Base-by-base conservation (phyloP, 1,140 invertebrate genomes). In the Psix sp. region DNA sequence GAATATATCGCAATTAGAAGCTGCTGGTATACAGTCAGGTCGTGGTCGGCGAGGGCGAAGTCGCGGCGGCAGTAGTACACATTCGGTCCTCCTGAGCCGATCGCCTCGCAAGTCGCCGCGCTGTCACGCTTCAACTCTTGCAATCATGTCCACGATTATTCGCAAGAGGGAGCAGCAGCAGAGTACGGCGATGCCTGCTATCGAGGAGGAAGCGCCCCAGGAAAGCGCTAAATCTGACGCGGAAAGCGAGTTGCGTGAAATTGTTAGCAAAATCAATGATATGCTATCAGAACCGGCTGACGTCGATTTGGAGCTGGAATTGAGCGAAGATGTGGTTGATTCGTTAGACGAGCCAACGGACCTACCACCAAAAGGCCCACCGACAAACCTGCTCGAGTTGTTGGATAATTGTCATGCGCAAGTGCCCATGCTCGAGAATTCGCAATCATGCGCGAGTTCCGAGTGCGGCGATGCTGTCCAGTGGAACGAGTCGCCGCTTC, bases 121-220 rank as follows among this genome's bases (percentile, higher is more conserved):
- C 18, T 94, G 94, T 80, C 94, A 95, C 77, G 94, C 94, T 0
- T 94, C 93, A 0, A 95, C 94, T 0, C 81, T 95, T 24, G 94
- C 94, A 0, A 93, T 95, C 51, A 90, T 95, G 60, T 86, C 84
- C 0, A 86, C 83, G 3, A 87, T 86, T 11, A 84, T 86, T 10
- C 77, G 82, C 3, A 86, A 85, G 48, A 63, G 81, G 3, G 86
- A 87, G 33, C 83, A 85, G 13, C 79, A 78, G 11, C 75, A 77
- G 3, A 57, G 73, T 4, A 11, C 72, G 0, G 29, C 72, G 24
- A 20, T 82, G 0, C 62, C 49, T 4, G 65, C 65, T 3, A 79
- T 80, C 31, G 76, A 84, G 9, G 85, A 86, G 51, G 57, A 76
- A 42, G 4, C 4, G 0, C 14, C 26, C 21, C 43, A 54, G 0